These are phyloP conservation scores for Drosophila pseudotalamancana DNA, from an alignment of 2,888 invertebrate genomes.

Conservation along the genomic window DNA sequence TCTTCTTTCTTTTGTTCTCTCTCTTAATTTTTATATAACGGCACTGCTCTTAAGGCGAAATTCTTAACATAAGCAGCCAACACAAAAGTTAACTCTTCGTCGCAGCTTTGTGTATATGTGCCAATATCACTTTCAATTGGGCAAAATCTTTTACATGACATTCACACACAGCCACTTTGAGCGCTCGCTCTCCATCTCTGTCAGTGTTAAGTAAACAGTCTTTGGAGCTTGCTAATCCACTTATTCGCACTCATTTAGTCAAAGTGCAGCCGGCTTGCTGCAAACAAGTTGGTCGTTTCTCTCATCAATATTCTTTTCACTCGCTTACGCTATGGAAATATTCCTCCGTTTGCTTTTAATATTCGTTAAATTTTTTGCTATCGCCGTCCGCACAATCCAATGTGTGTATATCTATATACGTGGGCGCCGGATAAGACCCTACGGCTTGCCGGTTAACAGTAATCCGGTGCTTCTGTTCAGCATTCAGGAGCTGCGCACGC, in stretches of 20 bases:
- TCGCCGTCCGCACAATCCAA: constrained; percentile 27
- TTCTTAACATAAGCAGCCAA: neutral
- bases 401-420: neutral
- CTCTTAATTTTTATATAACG: neutral
- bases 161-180: neutral
- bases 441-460: constrained; percentile 55
- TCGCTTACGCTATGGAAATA: constrained; percentile 64
- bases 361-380: constrained; percentile 43
- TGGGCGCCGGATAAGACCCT: neutral
- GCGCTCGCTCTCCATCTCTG: neutral
- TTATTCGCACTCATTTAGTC: neutral
- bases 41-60: neutral
- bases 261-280: constrained; percentile 15
- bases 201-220: neutral
- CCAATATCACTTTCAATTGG: neutral
- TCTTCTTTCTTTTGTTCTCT: neutral
- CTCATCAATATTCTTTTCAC: no score
- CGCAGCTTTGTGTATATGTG: neutral
- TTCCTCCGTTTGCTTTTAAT: constrained; percentile 63
- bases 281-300: neutral
- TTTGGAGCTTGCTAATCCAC: neutral
- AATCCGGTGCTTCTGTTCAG: constrained; percentile 59
- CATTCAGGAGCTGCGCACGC: constrained; percentile 57
- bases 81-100: neutral
- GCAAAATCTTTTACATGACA: neutral